Base-by-base conservation (phyloP, 2,797 vertebrate species). In the Spinus olivaceus region DNA sequence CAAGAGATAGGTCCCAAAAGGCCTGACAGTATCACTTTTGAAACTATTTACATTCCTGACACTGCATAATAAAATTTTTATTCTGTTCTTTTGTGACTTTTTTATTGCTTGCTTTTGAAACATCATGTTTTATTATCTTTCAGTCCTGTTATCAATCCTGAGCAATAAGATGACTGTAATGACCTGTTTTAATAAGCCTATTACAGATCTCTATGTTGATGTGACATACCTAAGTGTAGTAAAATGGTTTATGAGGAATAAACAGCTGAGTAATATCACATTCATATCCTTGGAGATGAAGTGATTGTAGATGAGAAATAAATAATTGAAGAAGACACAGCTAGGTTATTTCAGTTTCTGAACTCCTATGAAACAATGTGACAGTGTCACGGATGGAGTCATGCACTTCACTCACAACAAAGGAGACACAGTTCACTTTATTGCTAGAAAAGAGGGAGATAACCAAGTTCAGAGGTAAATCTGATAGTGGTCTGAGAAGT, bases 61-160 rank as follows among this genome's bases (percentile, higher is more conserved):
- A 90, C 65, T 53, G 19, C 50, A 86, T 95, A 93, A 92, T 97
- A 93, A 93, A 49, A 92, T 92, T 97, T 93, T 97, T 95, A 97
- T 95, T 96, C 73, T 93, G 47, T 88, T 97, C 81, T 97, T 97
- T 70, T 94, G 72, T 94, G 91, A 59, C 90, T 95, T 97, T 85
- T 97, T 97, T 97, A 97, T 95, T 95, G 92, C 72, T 89, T 91
- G 71, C 84, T 95, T 97, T 96, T 88, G 86, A 96, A 97, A 81
- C 85, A 88, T 93, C n/a, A 64, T 72, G 90, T 93, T 97, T 97
- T 96, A 97, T 88, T 96, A 78, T 91, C 71, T 94, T 94, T 81
- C 77, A 80, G 39, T 95, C 90, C 96, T 92, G 73, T 94, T 97
- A 94, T 96, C 96, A 96, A 88, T 95, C 91, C 35, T 91, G 89